phyloP scores from a whole-genome alignment of 2,888 invertebrate genomes.

The Pandemis heparana region DNA sequence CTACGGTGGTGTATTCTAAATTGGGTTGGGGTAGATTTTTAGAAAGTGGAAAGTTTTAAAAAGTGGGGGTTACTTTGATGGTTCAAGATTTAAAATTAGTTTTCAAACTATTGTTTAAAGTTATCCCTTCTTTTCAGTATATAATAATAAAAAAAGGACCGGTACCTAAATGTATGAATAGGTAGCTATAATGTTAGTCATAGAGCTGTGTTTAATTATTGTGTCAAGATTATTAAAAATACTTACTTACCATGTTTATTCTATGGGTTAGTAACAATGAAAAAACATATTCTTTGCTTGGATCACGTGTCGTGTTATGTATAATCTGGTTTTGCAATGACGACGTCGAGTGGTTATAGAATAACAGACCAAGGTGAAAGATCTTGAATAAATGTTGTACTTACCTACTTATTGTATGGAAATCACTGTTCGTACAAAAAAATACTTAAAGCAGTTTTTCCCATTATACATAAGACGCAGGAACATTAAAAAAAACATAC shows the following conservation, averaged over 20 bases:
- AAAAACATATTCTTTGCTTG: not conserved
- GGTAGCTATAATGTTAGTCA: not conserved
- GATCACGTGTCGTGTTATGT: not conserved
- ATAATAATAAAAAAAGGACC: not conserved
- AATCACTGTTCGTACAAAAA: not conserved
- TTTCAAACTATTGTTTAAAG: not conserved
- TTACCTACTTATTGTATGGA: constrained; percentile 9
- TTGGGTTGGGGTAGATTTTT: no score
- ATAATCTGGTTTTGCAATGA: not conserved
- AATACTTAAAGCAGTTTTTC: not conserved
- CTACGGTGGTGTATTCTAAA: no score
- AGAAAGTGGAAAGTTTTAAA: no score
- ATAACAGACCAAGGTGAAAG: not conserved
- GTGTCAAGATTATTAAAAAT: no score
- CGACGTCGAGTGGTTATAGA: not conserved
- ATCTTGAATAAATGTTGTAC: not conserved
- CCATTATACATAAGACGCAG: not conserved
- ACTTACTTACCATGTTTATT: no score
- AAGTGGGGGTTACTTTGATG: no score
- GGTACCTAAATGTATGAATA: not conserved
- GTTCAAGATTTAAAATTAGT: no score
- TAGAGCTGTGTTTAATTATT: not conserved
- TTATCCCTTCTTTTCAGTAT: no score
- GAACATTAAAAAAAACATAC: no score
- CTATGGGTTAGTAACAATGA: not conserved